Evolutionary conservation across 1,140 invertebrate genomes (phyloP).

Genomic region (Drosophila mauritiana): DNA sequence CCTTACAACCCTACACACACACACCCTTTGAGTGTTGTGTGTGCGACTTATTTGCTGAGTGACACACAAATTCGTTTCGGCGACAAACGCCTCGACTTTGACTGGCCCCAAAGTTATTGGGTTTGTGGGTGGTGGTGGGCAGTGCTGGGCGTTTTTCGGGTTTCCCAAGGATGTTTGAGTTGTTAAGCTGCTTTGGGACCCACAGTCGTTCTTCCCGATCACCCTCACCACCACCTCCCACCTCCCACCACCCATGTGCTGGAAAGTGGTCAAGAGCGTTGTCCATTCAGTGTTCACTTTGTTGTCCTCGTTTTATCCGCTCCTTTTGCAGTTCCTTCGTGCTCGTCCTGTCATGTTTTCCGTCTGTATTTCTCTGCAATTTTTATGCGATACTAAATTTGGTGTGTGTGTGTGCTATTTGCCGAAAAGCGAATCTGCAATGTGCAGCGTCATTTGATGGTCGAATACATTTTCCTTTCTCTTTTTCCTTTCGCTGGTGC

Average conservation of each 20-base stretch:
- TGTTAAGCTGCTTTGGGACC: slow-evolving; percentile 69
- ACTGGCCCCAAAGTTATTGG: slow-evolving; percentile 55
- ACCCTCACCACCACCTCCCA: slow-evolving; percentile 3
- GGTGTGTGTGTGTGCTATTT: not conserved
- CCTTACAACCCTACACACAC: not conserved
- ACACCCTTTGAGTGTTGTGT: slow-evolving; percentile 3
- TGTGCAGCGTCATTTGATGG: slow-evolving; percentile 58
- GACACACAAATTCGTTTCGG: slow-evolving; percentile 72
- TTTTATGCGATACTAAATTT: slow-evolving; percentile 73
- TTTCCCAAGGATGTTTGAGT: slow-evolving; percentile 65
- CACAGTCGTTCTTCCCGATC: not conserved
- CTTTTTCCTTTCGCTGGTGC: not conserved
- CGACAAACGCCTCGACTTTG: slow-evolving; percentile 46
- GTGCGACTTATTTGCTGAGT: slow-evolving; percentile 64
- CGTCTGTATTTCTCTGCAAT: slow-evolving; percentile 49
- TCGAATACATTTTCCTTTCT: slow-evolving; percentile 30
- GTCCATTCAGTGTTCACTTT: slow-evolving; percentile 53
- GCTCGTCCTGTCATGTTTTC: slow-evolving; percentile 32
- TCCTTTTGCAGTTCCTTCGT: slow-evolving; percentile 12
- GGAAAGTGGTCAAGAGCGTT: slow-evolving; percentile 63
- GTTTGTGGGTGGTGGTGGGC: slow-evolving; percentile 18
- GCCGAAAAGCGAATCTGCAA: slow-evolving; percentile 41
- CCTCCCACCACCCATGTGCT: slow-evolving; percentile 7
- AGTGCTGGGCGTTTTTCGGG: not conserved
- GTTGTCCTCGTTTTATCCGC: slow-evolving; percentile 20